Conservation (phyloP, 1,140 invertebrate species). For the Psilanteris sp. region DNA sequence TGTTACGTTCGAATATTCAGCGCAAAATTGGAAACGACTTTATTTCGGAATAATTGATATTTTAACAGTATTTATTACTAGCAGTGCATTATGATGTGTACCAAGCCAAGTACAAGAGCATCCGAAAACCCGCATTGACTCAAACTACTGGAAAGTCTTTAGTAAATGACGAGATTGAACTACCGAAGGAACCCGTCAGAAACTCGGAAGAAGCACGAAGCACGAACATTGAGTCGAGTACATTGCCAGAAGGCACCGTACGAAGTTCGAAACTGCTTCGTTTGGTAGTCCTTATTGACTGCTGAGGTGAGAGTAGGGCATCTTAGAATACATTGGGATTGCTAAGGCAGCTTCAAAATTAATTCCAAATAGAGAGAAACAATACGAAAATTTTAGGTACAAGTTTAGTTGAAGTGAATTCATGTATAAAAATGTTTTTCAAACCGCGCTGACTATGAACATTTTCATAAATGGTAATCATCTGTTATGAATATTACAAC, state of each 20-base stretch:
- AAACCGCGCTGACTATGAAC: background rate
- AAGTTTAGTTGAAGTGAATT: conserved; percentile 17
- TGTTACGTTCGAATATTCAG: too few relatives aligned
- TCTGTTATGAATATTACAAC: conserved; percentile 20
- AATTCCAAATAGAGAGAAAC: conserved; percentile 75
- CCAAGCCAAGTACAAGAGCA: conserved; percentile 34
- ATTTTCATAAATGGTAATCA: conserved; percentile 28
- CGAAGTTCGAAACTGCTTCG: conserved; percentile 77
- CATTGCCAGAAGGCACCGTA: conserved; percentile 65
- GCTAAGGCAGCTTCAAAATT: conserved; percentile 75
- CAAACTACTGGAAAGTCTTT: conserved; percentile 57
- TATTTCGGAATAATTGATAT: conserved; percentile 12
- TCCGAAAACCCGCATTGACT: conserved; percentile 59
- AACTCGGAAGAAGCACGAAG: conserved; percentile 58
- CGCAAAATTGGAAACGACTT: background rate
- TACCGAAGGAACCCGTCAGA: conserved; percentile 58
- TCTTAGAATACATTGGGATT: conserved; percentile 66
- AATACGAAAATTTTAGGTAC: conserved; percentile 63
- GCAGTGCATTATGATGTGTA: conserved; percentile 21
- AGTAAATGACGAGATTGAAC: conserved; percentile 64
- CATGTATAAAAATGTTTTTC: conserved; percentile 26
- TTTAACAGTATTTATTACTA: conserved; percentile 28
- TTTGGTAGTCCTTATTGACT: conserved; percentile 77
- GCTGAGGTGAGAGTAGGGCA: conserved; percentile 68
- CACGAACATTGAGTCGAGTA: conserved; percentile 68